These are phyloP conservation scores for Cheilosia variabilis DNA, from an alignment of 2,888 invertebrate genomes.

Conservation along the genomic window DNA sequence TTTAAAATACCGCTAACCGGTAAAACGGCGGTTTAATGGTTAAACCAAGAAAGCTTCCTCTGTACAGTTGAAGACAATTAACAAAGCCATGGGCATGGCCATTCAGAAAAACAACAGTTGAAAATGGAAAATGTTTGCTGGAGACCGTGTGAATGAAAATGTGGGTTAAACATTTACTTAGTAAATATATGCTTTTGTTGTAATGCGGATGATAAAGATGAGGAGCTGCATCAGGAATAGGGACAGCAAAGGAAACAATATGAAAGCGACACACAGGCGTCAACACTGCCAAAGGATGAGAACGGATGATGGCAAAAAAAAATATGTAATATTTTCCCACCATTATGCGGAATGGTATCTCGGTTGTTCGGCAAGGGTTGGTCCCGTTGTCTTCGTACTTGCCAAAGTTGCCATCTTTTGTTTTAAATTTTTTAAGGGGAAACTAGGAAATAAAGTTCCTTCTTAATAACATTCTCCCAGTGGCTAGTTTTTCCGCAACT, in stretches of 20 bases:
- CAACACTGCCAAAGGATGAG: neutral
- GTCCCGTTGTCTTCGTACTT: too few relatives aligned
- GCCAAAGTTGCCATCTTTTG: too few relatives aligned
- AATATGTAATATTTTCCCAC: slow-evolving; percentile 16
- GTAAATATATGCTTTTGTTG: slow-evolving; percentile 26
- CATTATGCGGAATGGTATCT: neutral
- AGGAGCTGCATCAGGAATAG: neutral
- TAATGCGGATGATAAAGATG: slow-evolving; percentile 5
- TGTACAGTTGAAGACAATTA: slow-evolving; percentile 45
- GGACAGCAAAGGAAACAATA: neutral
- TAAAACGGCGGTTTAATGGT: slow-evolving; percentile 45
- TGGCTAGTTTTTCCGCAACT: too few relatives aligned
- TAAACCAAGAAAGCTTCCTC: slow-evolving; percentile 12
- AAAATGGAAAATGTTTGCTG: neutral
- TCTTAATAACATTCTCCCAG: too few relatives aligned
- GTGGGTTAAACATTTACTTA: slow-evolving; percentile 62
- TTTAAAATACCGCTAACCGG: slow-evolving; percentile 45
- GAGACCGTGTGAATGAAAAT: slow-evolving; percentile 35
- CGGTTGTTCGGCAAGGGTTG: too few relatives aligned
- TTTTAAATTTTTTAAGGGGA: too few relatives aligned
- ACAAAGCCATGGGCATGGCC: slow-evolving; percentile 41
- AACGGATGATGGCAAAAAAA: neutral
- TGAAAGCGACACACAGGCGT: neutral
- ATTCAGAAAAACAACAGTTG: slow-evolving; percentile 8
- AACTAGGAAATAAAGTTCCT: too few relatives aligned